phyloP scores from a whole-genome alignment of 2,888 invertebrate genomes.

The Cheilosia grossa region DNA sequence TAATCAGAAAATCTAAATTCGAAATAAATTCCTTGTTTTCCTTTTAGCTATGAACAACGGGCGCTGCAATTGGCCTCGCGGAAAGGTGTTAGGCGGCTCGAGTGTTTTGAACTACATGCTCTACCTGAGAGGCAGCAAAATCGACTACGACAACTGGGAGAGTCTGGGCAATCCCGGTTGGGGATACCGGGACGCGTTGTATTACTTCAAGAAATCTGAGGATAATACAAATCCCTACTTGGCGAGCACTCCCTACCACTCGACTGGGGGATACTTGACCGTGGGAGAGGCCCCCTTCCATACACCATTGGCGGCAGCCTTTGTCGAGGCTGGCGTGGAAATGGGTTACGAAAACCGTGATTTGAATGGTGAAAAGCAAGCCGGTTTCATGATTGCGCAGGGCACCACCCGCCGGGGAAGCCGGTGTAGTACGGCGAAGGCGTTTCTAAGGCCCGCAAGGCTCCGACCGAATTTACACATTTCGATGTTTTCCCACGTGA shows the following conservation, averaged over 20 bases:
- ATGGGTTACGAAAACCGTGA: conserved; percentile 94
- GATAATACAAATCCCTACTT: conserved; percentile 94
- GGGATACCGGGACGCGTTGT: conserved; percentile 91
- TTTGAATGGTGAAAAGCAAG: conserved; percentile 93
- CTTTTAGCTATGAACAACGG: conserved; percentile 90
- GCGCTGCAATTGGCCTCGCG: conserved; percentile 95
- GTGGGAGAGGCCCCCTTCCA: conserved; percentile 94
- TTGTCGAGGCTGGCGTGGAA: conserved; percentile 92
- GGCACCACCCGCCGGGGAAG: conserved; percentile 91
- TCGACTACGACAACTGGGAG: conserved; percentile 96
- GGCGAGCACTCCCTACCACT: conserved; percentile 90
- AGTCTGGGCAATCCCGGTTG: conserved; percentile 93
- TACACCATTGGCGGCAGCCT: conserved; percentile 91
- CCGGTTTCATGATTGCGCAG: conserved; percentile 95
- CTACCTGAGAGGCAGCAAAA: conserved; percentile 93
- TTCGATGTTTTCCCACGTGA: conserved; percentile 91
- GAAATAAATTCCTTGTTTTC: background rate
- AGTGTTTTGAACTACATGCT: conserved; percentile 96
- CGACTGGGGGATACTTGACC: conserved; percentile 91
- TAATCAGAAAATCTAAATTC: background rate
- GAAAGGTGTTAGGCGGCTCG: conserved; percentile 95
- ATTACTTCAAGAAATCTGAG: conserved; percentile 95
- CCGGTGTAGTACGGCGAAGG: conserved; percentile 94
- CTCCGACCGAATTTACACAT: conserved; percentile 92
- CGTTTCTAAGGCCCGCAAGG: conserved; percentile 91